Conservation (phyloP, 2,797 vertebrate species). For the Sebastes wilsoni region DNA sequence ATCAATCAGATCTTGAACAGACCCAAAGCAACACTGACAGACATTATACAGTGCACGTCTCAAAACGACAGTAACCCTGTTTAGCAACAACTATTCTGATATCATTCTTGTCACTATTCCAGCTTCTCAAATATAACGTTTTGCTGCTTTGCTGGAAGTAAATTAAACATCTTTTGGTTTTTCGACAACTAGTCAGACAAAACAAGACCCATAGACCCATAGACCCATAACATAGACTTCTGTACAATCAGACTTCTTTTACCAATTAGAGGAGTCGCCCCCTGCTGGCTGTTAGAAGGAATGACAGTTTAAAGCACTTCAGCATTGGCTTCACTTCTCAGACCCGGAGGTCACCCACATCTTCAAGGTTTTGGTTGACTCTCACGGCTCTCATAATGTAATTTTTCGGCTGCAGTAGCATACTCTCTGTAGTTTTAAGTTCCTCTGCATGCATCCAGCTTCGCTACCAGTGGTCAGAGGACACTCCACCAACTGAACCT, state of each 20-base stretch:
- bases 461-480: not conserved
- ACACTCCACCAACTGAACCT: constrained; percentile 4
- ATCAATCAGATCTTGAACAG: not conserved
- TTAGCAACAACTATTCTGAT: too few species aligned
- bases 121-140: not conserved
- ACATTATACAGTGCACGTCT: not conserved
- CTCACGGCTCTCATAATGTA: not conserved
- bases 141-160: not conserved
- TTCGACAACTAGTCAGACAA: not conserved
- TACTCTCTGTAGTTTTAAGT: not conserved
- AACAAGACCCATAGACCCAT: not conserved
- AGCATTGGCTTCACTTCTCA: too few species aligned
- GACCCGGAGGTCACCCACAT: too few species aligned
- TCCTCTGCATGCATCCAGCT: not conserved
- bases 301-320: too few species aligned
- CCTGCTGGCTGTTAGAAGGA: too few species aligned
- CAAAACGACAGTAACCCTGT: not conserved
- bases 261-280: too few species aligned
- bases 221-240: too few species aligned
- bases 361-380: not conserved
- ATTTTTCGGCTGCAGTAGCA: not conserved
- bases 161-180: not conserved
- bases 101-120: not conserved
- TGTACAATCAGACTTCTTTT: too few species aligned
- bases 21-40: not conserved